Evolutionary conservation across 2,113 vertebrate genomes (phyloP).

Genomic region (Pygathrix nemaeus): DNA sequence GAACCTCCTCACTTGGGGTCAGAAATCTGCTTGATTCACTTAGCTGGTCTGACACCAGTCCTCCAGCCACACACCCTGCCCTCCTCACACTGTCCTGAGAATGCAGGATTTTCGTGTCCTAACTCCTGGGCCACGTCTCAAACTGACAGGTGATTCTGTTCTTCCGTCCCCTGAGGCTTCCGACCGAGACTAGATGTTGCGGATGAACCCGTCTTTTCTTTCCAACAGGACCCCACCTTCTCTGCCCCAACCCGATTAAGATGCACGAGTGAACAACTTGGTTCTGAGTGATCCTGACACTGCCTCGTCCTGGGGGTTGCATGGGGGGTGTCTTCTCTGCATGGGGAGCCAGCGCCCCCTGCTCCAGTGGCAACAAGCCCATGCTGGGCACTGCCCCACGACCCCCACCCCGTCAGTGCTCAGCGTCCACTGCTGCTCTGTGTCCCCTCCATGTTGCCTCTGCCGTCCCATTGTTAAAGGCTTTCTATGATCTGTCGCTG

Average conservation of each 20-base stretch:
- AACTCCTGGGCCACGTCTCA: not conserved
- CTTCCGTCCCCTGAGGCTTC: not conserved
- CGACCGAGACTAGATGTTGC: not conserved
- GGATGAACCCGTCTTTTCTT: not conserved
- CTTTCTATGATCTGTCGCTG: constrained; percentile 88
- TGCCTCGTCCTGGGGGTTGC: not conserved
- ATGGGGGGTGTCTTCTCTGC: not conserved
- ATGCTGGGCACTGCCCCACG: not conserved
- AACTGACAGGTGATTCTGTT: not conserved
- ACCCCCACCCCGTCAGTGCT: constrained; percentile 17
- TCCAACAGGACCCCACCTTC: not conserved
- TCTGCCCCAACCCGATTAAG: not conserved
- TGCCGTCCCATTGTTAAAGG: constrained; percentile 80
- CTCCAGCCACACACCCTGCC: not conserved
- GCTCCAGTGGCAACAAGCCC: constrained; percentile 60
- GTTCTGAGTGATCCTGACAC: not conserved
- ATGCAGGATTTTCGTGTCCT: not conserved
- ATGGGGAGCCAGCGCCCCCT: not conserved
- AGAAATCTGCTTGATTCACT: not conserved
- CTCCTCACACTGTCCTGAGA: not conserved
- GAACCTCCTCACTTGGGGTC: not conserved
- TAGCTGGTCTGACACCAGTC: not conserved
- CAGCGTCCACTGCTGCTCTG: constrained; percentile 74
- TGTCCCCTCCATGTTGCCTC: constrained; percentile 79
- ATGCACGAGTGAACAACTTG: not conserved